A percentile compares a stretch with the other conserved stretches of the same genome.
These are phyloP conservation scores for Catamblyrhynchus diadema DNA, from an alignment of 2,797 vertebrate species.

Conservation along the genomic window DNA sequence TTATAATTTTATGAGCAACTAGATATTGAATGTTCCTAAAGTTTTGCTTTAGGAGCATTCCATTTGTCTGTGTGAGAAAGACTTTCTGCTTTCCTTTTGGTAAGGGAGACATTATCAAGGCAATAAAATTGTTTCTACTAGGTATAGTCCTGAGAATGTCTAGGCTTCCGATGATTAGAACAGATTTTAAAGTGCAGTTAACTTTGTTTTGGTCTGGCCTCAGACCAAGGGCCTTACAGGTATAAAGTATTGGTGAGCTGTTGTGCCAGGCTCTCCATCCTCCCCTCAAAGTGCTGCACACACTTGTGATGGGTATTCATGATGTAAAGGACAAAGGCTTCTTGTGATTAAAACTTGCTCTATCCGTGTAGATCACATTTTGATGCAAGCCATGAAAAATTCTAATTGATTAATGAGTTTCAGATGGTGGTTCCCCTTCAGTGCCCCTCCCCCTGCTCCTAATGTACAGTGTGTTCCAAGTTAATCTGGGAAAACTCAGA, in stretches of 20 bases:
- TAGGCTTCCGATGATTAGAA: conserved; percentile 22
- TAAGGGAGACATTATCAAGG: not conserved
- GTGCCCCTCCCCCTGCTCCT: conserved; percentile 18
- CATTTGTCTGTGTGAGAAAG: not conserved
- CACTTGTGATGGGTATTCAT: not conserved
- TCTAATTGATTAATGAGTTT: conserved; percentile 71
- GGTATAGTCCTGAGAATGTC: not conserved
- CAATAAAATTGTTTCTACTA: not conserved
- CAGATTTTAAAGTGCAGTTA: conserved; percentile 16
- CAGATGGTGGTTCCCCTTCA: conserved; percentile 55
- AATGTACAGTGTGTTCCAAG: conserved; percentile 30
- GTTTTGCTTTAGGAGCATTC: not conserved
- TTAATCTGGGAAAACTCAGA: conserved; percentile 54
- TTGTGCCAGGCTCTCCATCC: conserved; percentile 17
- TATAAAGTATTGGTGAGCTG: not conserved
- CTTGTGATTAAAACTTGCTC: conserved; percentile 58
- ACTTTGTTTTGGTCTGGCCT: conserved; percentile 36
- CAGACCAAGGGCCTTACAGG: not conserved
- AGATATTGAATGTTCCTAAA: not conserved
- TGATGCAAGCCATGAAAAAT: conserved; percentile 67
- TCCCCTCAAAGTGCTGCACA: not conserved
- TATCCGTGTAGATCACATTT: conserved; percentile 56
- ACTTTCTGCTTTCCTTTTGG: not conserved
- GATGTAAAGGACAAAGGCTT: conserved; percentile 30
- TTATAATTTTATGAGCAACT: not conserved